These are phyloP conservation scores for Sinocyclocheilus rhinocerous DNA, from an alignment of 2,113 vertebrate species.

Conservation along the genomic window DNA sequence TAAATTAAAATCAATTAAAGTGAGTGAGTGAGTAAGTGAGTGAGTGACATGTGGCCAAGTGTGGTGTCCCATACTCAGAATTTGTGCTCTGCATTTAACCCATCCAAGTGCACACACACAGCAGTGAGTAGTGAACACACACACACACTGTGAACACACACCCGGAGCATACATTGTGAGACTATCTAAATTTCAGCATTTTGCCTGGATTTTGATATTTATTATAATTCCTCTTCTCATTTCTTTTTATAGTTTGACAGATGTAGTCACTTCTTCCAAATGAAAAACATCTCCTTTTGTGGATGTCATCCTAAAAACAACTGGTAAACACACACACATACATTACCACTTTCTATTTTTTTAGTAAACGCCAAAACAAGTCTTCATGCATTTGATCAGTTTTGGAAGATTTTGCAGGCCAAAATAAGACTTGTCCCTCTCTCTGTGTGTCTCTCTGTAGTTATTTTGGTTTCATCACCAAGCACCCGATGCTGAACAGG, in stretches of 20 bases:
- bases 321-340: slow-evolving; percentile 76
- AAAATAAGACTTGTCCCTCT: slow-evolving; percentile 2
- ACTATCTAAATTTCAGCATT: too few relatives aligned
- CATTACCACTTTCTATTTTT: background rate
- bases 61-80: too few relatives aligned
- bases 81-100: too few relatives aligned
- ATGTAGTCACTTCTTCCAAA: slow-evolving; percentile 98
- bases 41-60: too few relatives aligned
- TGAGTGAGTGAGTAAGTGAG: too few relatives aligned
- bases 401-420: background rate
- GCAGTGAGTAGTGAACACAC: too few relatives aligned
- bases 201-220: background rate
- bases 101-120: too few relatives aligned
- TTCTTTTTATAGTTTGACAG: slow-evolving; percentile 80
- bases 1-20: background rate
- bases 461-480: slow-evolving; percentile 97
- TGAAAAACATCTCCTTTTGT: slow-evolving; percentile 98
- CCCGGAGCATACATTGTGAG: background rate
- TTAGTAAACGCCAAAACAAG: background rate
- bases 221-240: background rate
- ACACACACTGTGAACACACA: too few relatives aligned
- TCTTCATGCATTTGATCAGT: background rate
- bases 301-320: slow-evolving; percentile 96
- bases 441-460: slow-evolving; percentile 68
- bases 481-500: slow-evolving; percentile 91